Conservation (phyloP, 2,797 vertebrate genomes). For the Trichosurus vulpecula region DNA sequence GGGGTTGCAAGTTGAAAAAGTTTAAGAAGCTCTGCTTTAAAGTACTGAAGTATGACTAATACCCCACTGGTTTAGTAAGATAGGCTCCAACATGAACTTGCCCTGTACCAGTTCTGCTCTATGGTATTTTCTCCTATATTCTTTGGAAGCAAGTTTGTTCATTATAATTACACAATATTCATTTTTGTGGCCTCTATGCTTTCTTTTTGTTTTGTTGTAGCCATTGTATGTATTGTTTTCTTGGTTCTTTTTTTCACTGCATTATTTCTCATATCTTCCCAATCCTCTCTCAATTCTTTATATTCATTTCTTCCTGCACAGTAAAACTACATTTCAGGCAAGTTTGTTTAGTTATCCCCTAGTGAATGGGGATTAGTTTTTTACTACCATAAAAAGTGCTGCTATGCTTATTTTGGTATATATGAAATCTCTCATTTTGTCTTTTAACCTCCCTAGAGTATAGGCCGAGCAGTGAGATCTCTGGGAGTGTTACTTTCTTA, state of each 20-base stretch:
- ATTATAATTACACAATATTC: not conserved
- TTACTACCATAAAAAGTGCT: not conserved
- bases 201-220: not conserved
- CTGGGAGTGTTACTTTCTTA: not conserved
- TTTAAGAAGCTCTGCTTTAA: not conserved
- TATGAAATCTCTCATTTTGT: not conserved
- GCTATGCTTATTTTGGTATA: not conserved
- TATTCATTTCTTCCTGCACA: slow-evolving; percentile 16
- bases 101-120: not conserved
- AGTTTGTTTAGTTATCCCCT: not conserved
- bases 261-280: not conserved
- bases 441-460: not conserved
- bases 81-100: not conserved
- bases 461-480: not conserved
- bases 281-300: not conserved
- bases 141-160: not conserved
- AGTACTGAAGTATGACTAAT: not conserved
- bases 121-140: not conserved
- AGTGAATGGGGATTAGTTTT: not conserved
- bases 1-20: too few relatives aligned
- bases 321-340: not conserved
- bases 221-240: not conserved
- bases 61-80: not conserved
- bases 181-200: not conserved
- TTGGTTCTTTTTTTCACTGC: not conserved